Evolutionary conservation across 2,113 vertebrate species (phyloP).

Genomic region (Tringa solitaria): DNA sequence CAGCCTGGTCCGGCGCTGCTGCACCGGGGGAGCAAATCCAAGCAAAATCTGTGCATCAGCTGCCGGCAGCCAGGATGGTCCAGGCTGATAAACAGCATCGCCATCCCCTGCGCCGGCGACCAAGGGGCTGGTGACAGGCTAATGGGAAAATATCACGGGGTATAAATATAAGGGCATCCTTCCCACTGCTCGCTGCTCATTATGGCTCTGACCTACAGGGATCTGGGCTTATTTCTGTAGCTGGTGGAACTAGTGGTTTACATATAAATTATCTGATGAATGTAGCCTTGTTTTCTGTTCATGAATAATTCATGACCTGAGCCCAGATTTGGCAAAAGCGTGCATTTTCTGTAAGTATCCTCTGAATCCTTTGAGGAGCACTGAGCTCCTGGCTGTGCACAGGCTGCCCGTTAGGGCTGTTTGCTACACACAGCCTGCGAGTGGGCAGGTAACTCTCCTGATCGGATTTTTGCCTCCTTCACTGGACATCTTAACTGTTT

Average conservation of each 20-base stretch:
- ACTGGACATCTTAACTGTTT: not conserved
- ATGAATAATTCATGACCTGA: constrained; percentile 53
- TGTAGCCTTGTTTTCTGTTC: constrained; percentile 28
- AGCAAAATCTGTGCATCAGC: not conserved
- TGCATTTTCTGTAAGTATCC: not conserved
- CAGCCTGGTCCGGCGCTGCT: not conserved
- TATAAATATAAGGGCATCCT: not conserved
- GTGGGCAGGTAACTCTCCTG: not conserved
- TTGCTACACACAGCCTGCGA: not conserved
- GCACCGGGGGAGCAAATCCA: fast-evolving
- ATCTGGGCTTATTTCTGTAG: not conserved
- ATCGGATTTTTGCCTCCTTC: not conserved
- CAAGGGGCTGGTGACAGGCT: not conserved
- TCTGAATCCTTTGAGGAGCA: not conserved
- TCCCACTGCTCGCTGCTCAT: not conserved
- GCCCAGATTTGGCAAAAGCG: constrained; percentile 5
- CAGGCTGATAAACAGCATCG: fast-evolving
- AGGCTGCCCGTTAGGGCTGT: not conserved
- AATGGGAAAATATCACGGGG: not conserved
- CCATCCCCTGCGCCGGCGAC: not conserved
- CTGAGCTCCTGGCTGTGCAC: not conserved
- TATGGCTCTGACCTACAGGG: not conserved
- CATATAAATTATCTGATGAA: constrained; percentile 58
- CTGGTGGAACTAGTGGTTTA: not conserved
- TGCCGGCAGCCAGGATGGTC: not conserved